Conservation (phyloP, 2,113 vertebrate genomes). For the Phycodurus eques region DNA sequence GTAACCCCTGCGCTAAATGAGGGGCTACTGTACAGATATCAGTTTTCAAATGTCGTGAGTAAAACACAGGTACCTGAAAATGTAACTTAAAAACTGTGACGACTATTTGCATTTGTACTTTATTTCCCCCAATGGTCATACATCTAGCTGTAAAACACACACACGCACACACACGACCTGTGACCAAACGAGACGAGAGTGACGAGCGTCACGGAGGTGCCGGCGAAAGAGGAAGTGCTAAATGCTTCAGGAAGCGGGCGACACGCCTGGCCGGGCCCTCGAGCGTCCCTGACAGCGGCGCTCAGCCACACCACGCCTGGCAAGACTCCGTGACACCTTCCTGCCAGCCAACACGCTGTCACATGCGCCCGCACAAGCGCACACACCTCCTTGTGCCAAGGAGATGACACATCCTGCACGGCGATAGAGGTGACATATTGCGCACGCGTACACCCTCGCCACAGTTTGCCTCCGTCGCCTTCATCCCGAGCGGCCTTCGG, state of each 20-base stretch:
- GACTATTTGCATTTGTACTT: no score
- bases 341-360: conserved; percentile 66
- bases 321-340: conserved; percentile 72
- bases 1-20: no score
- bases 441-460: conserved; percentile 33
- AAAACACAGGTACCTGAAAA: no score
- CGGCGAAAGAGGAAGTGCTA: conserved; percentile 72
- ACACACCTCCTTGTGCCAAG: conserved; percentile 71
- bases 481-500: conserved; percentile 94
- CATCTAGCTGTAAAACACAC: conserved; percentile 39
- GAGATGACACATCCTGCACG: conserved; percentile 71
- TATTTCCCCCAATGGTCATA: no score
- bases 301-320: conserved; percentile 70
- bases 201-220: conserved; percentile 43
- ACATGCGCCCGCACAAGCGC: conserved; percentile 46
- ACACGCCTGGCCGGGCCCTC: conserved; percentile 61
- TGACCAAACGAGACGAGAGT: conserved; percentile 42
- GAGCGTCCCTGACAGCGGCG: conserved; percentile 70
- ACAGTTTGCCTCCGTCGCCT: conserved; percentile 68
- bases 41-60: no score
- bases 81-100: no score
- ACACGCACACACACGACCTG: conserved; percentile 11
- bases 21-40: no score
- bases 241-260: conserved; percentile 67
- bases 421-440: conserved; percentile 57